Conservation (phyloP, 2,888 invertebrate genomes). For the Conistra vaccinii region DNA sequence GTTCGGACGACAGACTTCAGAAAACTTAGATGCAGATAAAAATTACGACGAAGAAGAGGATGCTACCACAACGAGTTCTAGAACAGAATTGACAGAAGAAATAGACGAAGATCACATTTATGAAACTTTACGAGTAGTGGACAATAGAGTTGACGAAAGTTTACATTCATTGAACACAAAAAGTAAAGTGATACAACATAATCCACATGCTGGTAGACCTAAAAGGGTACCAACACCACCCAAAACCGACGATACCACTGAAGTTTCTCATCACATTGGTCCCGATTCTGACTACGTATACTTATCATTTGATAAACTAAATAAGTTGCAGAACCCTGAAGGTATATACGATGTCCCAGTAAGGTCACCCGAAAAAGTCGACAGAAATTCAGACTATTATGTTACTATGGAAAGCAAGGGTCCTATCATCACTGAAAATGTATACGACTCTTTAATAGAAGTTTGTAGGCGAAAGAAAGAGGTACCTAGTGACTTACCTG, state of each 20-base stretch:
- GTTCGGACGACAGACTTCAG: slow-evolving; percentile 82
- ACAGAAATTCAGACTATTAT: slow-evolving; percentile 78
- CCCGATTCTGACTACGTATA: slow-evolving; percentile 89
- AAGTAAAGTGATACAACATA: slow-evolving; percentile 82
- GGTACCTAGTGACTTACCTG: slow-evolving; percentile 72
- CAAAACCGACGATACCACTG: slow-evolving; percentile 64
- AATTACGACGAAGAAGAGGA: slow-evolving; percentile 65
- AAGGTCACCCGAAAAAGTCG: slow-evolving; percentile 82
- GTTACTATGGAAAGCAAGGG: slow-evolving; percentile 82
- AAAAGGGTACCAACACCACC: slow-evolving; percentile 83
- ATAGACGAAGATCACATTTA: slow-evolving; percentile 91
- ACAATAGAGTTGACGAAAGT: slow-evolving; percentile 78
- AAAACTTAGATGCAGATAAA: slow-evolving; percentile 76
- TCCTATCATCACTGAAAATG: slow-evolving; percentile 75
- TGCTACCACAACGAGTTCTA: slow-evolving; percentile 66
- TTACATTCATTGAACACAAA: slow-evolving; percentile 78
- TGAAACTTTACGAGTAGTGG: slow-evolving; percentile 90
- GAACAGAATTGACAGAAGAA: slow-evolving; percentile 71
- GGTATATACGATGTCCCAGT: slow-evolving; percentile 86
- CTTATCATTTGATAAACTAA: slow-evolving; percentile 85
- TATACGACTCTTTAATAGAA: slow-evolving; percentile 85
- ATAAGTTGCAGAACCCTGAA: slow-evolving; percentile 77
- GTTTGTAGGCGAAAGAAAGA: slow-evolving; percentile 85
- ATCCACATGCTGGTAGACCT: slow-evolving; percentile 73
- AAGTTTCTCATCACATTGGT: slow-evolving; percentile 77